Percentiles rank a stretch among this genome's conserved stretches.
Conservation (phyloP, 2,797 vertebrate species). For the Pangasius mekongensis region DNA sequence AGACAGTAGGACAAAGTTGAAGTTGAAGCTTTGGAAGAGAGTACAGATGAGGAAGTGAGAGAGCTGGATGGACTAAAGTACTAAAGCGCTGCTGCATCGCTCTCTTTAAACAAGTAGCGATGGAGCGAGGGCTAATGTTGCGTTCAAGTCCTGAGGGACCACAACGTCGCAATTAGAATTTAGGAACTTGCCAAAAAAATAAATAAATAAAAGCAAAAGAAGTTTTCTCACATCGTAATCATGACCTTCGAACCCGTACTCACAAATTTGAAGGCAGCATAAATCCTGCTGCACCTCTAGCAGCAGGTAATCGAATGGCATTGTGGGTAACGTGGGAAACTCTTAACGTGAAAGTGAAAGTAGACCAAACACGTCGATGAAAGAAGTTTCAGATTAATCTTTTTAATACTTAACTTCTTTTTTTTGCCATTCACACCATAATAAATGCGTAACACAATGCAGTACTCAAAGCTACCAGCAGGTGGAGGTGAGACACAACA, state of each 20-base stretch:
- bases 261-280: no score
- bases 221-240: neutral
- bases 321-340: neutral
- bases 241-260: no score
- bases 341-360: neutral
- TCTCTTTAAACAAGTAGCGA: neutral
- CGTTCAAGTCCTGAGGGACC: neutral
- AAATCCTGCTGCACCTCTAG: no score
- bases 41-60: neutral
- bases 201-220: neutral
- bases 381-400: neutral
- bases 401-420: neutral
- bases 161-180: no score
- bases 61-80: neutral
- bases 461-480: conserved; percentile 5
- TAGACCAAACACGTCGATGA: neutral
- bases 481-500: neutral
- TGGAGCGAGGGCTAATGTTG: neutral
- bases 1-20: neutral
- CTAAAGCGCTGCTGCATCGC: neutral
- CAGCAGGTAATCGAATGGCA: neutral
- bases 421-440: neutral
- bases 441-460: neutral
- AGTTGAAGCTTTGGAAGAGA: neutral
- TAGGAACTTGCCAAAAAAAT: no score